These are phyloP conservation scores for Eurosta solidaginis DNA, from an alignment of 1,140 invertebrate species.

Conservation along the genomic window DNA sequence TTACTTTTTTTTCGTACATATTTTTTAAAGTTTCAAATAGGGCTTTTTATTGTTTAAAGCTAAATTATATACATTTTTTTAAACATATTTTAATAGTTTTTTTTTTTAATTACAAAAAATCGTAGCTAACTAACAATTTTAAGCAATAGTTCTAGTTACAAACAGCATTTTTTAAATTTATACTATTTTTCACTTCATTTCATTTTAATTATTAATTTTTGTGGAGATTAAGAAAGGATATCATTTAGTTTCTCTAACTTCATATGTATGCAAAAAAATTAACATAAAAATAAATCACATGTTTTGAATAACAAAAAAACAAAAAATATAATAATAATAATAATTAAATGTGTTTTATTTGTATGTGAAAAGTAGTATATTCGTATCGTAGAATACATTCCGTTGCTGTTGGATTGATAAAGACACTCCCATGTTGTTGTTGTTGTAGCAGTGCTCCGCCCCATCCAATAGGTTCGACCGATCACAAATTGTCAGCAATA, in stretches of 20 bases:
- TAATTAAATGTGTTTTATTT: too few relatives aligned
- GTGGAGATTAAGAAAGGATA: neutral
- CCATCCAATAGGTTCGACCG: too few relatives aligned
- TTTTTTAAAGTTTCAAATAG: neutral
- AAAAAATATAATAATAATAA: too few relatives aligned
- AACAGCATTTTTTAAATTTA: neutral
- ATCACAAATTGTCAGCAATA: too few relatives aligned
- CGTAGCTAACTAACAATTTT: neutral
- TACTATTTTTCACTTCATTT: neutral
- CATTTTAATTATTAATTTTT: neutral
- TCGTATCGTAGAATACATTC: too few relatives aligned
- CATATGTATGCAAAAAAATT: neutral
- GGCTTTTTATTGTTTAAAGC: neutral
- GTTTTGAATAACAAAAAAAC: constrained; percentile 22
- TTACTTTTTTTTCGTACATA: neutral
- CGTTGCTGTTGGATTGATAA: too few relatives aligned
- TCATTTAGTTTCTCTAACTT: neutral
- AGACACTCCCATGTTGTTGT: too few relatives aligned
- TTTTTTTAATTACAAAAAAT: neutral
- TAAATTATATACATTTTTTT: neutral
- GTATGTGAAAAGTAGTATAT: too few relatives aligned
- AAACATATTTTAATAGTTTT: neutral
- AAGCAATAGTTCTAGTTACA: neutral
- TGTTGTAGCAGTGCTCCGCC: too few relatives aligned
- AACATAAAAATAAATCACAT: constrained; percentile 5